phyloP scores from a whole-genome alignment of 1,140 invertebrate species.

The Lamellibrachia luymesi region DNA sequence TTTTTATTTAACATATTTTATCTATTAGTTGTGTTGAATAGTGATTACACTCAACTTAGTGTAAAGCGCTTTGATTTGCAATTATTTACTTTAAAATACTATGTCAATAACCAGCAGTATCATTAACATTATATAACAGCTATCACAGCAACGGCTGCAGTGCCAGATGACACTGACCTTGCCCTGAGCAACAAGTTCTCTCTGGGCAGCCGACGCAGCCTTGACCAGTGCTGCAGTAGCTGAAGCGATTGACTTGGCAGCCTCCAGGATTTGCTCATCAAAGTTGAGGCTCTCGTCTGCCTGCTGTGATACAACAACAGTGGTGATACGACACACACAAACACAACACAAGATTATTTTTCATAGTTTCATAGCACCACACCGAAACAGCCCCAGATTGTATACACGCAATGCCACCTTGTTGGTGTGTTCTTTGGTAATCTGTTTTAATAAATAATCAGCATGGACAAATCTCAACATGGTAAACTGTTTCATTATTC shows the following conservation, averaged over 20 bases:
- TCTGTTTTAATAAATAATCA: too few species aligned
- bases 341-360: neutral
- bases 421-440: too few species aligned
- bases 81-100: neutral
- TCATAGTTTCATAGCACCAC: neutral
- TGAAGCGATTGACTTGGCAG: conserved; percentile 94
- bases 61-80: neutral
- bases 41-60: too few species aligned
- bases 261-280: conserved; percentile 98
- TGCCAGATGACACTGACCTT: conserved; percentile 2
- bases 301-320: conserved; percentile 65
- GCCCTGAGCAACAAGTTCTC: conserved; percentile 82
- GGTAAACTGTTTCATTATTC: too few species aligned
- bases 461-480: too few species aligned
- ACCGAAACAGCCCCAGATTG: neutral
- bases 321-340: neutral
- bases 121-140: conserved; percentile 1
- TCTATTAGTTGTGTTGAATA: too few species aligned
- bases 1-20: too few species aligned
- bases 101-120: neutral
- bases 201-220: conserved; percentile 91
- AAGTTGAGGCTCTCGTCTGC: conserved; percentile 88
- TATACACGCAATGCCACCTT: neutral
- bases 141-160: neutral
- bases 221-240: conserved; percentile 95